A percentile compares a stretch with the other conserved stretches of the same genome.
phyloP scores from a whole-genome alignment of 2,113 vertebrate genomes.

The Neogobius melanostomus region DNA sequence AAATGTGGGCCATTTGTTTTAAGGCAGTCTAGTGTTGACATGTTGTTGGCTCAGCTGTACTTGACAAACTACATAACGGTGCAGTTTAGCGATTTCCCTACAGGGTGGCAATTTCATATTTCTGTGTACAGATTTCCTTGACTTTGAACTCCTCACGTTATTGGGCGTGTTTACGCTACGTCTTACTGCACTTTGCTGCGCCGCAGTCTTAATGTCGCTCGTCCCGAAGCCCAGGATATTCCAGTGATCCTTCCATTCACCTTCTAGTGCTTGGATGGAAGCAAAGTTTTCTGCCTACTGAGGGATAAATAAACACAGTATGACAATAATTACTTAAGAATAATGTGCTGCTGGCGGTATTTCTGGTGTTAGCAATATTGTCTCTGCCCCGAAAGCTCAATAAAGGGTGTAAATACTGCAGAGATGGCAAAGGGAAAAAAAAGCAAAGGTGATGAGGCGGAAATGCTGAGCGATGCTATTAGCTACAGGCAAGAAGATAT shows the following conservation, averaged over 20 bases:
- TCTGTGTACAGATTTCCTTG: too few relatives aligned
- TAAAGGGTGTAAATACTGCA: constrained; percentile 26
- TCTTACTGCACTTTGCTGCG: constrained; percentile 2
- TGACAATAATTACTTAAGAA: constrained; percentile 33
- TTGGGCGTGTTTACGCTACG: too few relatives aligned
- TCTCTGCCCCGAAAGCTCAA: constrained; percentile 20
- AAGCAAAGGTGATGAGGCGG: constrained; percentile 37
- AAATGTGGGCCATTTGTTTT: background rate
- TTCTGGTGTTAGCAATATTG: constrained; percentile 28
- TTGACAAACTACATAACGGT: background rate
- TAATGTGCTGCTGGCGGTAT: constrained; percentile 25
- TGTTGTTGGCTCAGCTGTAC: background rate
- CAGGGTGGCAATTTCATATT: too few relatives aligned
- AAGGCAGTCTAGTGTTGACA: background rate
- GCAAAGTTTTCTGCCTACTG: constrained; percentile 28
- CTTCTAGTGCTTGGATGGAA: constrained; percentile 41
- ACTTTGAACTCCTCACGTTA: too few relatives aligned
- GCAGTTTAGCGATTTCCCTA: background rate
- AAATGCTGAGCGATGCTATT: constrained; percentile 33
- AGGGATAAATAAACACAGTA: constrained; percentile 30
- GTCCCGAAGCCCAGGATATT: constrained; percentile 26
- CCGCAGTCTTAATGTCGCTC: constrained; percentile 30
- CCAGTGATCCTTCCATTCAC: constrained; percentile 16
- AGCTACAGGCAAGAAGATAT: constrained; percentile 2
- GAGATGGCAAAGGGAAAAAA: constrained; percentile 15